Conservation (phyloP, 2,113 vertebrate genomes). For the Gorsachius goisagi region DNA sequence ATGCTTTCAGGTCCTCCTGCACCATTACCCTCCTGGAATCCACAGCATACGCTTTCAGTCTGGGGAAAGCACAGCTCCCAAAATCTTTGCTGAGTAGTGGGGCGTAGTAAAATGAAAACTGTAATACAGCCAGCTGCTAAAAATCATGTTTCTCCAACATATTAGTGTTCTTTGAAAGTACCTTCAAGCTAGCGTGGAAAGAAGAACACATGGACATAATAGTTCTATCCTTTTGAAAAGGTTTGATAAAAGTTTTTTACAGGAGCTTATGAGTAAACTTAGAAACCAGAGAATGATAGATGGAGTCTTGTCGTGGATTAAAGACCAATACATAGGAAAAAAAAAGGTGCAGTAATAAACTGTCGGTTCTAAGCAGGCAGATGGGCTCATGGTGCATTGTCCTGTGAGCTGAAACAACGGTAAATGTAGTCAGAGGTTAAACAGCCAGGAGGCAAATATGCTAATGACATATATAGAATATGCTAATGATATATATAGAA, state of each 20-base stretch:
- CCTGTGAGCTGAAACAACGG: not conserved
- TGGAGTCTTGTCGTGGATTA: not conserved
- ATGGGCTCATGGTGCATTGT: not conserved
- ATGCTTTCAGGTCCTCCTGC: not conserved
- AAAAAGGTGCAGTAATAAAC: not conserved
- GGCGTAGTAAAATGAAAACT: not conserved
- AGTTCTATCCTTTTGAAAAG: not conserved
- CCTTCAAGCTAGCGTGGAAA: not conserved
- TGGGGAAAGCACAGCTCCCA: not conserved
- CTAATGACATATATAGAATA: not conserved
- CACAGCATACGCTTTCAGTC: not conserved
- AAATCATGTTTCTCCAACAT: not conserved
- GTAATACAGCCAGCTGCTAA: not conserved
- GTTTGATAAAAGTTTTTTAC: not conserved
- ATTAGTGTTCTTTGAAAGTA: not conserved
- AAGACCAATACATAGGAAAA: not conserved
- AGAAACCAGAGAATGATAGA: not conserved
- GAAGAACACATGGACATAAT: not conserved
- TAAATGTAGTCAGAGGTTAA: not conserved
- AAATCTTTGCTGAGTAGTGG: not conserved
- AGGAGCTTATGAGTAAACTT: not conserved
- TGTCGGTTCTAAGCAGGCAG: not conserved
- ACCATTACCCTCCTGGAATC: not conserved
- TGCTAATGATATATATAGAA: not conserved
- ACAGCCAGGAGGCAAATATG: not conserved